A percentile compares a stretch with the other conserved stretches of the same genome.
Conservation (phyloP, 1,140 invertebrate species). For the Scaptomyza montana region DNA sequence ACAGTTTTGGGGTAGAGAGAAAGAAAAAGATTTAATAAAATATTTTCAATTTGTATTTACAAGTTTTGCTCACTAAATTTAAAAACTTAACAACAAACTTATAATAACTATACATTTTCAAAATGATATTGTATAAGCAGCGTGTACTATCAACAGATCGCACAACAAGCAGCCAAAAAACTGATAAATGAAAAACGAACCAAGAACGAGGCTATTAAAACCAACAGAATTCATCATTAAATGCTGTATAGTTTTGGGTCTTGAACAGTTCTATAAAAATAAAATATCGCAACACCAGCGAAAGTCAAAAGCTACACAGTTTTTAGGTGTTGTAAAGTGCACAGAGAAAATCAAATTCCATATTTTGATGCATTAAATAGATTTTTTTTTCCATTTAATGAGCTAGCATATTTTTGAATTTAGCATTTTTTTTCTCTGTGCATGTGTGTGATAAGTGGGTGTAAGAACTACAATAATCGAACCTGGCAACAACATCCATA, state of each 20-base stretch:
- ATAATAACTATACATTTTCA: constrained; percentile 3
- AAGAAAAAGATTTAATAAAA: constrained; percentile 6
- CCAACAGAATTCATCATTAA: constrained; percentile 34
- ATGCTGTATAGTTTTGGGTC: constrained; percentile 29
- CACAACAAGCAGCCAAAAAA: constrained; percentile 68
- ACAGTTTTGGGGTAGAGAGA: constrained; percentile 39
- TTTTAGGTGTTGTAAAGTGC: constrained; percentile 12
- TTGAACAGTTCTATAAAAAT: constrained; percentile 35
- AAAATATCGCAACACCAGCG: constrained; percentile 68
- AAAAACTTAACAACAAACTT: background rate
- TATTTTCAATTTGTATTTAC: constrained; percentile 51
- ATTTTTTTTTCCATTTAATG: no score
- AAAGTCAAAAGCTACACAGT: constrained; percentile 60
- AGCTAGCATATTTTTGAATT: background rate
- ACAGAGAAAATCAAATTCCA: background rate
- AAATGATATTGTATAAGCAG: constrained; percentile 40
- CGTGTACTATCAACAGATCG: constrained; percentile 53
- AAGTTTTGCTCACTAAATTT: constrained; percentile 16
- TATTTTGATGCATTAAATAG: no score
- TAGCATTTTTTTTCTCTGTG: constrained; percentile 8
- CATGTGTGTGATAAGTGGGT: constrained; percentile 20
- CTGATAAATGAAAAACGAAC: constrained; percentile 10
- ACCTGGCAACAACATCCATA: constrained; percentile 66
- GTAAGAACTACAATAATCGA: constrained; percentile 54
- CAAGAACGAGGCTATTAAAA: constrained; percentile 26